A percentile compares a stretch with the other conserved stretches of the same genome.
Evolutionary conservation across 2,113 vertebrate species (phyloP).

Genomic region (Rhineura floridana): DNA sequence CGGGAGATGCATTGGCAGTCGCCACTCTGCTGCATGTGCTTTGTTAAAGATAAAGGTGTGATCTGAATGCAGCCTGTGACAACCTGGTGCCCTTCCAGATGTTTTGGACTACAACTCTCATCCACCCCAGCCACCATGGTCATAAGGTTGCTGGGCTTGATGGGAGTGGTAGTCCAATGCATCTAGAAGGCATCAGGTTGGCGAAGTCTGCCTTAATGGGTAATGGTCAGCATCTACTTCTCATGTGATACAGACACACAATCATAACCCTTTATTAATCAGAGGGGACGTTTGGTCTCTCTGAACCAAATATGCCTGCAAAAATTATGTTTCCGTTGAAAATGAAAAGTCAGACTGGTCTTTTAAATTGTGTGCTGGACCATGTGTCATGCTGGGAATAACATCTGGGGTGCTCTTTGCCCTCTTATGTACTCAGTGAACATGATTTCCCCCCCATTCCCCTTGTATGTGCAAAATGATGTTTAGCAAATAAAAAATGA

Average conservation of each 20-base stretch:
- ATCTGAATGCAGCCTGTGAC: background rate
- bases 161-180: no score
- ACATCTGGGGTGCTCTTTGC: accelerated
- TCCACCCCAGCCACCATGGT: no score
- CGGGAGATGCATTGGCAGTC: no score
- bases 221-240: background rate
- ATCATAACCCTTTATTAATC: background rate
- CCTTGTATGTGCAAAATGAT: background rate
- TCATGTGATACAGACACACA: background rate
- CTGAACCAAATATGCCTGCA: background rate
- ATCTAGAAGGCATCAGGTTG: no score
- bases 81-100: background rate
- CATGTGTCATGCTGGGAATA: background rate
- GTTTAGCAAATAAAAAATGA: background rate
- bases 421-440: accelerated
- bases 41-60: background rate
- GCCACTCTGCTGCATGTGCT: background rate
- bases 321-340: background rate
- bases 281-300: background rate
- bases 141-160: no score
- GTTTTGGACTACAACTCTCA: background rate
- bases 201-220: no score
- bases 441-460: background rate
- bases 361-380: background rate
- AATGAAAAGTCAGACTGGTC: no score